Conservation (phyloP, 2,888 invertebrate genomes). For the Suillia variegata region DNA sequence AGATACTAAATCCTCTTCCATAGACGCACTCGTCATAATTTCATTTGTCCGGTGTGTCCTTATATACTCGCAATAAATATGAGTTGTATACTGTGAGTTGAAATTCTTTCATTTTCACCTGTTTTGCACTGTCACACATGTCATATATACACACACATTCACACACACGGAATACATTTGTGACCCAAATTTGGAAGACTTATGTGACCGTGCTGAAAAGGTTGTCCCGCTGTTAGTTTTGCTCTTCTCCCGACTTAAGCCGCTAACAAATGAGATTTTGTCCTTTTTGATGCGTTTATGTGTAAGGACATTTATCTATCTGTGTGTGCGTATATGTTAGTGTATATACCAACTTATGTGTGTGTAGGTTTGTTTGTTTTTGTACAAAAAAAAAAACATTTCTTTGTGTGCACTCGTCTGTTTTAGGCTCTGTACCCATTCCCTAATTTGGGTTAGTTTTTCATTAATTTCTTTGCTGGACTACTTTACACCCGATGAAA, state of each 20-base stretch:
- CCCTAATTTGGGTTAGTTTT: constrained; percentile 14
- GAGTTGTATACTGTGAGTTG: too few species aligned
- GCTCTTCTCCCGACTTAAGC: constrained; percentile 22
- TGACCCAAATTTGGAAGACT: not conserved
- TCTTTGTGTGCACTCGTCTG: constrained; percentile 9
- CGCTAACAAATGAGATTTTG: constrained; percentile 31
- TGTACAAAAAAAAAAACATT: too few species aligned
- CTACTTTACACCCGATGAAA: not conserved
- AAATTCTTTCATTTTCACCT: not conserved
- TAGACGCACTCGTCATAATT: too few species aligned
- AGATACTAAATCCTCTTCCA: too few species aligned
- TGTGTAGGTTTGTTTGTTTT: constrained; percentile 5
- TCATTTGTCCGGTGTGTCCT: too few species aligned
- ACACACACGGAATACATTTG: not conserved
- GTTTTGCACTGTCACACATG: not conserved
- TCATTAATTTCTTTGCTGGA: constrained; percentile 26
- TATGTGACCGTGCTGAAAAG: too few species aligned
- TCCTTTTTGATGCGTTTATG: not conserved
- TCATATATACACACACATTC: not conserved
- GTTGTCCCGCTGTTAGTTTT: constrained; percentile 1
- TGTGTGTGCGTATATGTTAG: not conserved
- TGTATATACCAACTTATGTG: too few species aligned
- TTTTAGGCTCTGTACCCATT: constrained; percentile 4
- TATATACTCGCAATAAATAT: too few species aligned
- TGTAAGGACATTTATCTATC: not conserved